Evolutionary conservation across 2,888 invertebrate genomes (phyloP).

Genomic region (Autographa gamma): DNA sequence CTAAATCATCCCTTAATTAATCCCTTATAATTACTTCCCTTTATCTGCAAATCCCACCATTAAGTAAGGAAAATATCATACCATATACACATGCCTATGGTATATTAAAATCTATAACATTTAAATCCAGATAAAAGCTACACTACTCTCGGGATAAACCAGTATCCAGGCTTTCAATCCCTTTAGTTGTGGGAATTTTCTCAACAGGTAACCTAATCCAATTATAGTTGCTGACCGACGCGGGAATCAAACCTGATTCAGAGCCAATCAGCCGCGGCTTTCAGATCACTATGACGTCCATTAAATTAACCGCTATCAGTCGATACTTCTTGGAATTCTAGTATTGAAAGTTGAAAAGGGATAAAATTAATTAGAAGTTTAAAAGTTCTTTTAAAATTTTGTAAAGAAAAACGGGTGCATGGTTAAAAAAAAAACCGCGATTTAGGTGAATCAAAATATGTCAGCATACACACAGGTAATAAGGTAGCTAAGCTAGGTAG

Average conservation of each 20-base stretch:
- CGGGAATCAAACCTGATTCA: slow-evolving; percentile 39
- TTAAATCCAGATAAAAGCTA: not conserved
- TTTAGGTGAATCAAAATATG: too few species aligned
- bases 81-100: too few species aligned
- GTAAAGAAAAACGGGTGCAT: too few species aligned
- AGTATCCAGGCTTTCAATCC: not conserved
- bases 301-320: slow-evolving; percentile 37
- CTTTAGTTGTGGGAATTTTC: slow-evolving; percentile 22
- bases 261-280: slow-evolving; percentile 42
- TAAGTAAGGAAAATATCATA: too few species aligned
- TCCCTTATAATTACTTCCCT: too few species aligned
- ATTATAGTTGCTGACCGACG: slow-evolving; percentile 34
- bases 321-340: slow-evolving; percentile 15
- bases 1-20: too few species aligned
- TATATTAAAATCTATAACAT: not conserved
- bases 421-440: too few species aligned
- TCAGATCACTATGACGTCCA: slow-evolving; percentile 16
- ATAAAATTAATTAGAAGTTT: not conserved
- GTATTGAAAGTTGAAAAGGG: slow-evolving; percentile 1
- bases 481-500: too few species aligned
- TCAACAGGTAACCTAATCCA: slow-evolving; percentile 45
- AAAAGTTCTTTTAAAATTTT: too few species aligned
- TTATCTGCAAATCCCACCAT: too few species aligned
- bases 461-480: too few species aligned
- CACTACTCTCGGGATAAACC: not conserved